Percentiles rank a stretch among this genome's conserved stretches.
Conservation (phyloP, 2,113 vertebrate genomes). For the Myanophis thanlyinensis region DNA sequence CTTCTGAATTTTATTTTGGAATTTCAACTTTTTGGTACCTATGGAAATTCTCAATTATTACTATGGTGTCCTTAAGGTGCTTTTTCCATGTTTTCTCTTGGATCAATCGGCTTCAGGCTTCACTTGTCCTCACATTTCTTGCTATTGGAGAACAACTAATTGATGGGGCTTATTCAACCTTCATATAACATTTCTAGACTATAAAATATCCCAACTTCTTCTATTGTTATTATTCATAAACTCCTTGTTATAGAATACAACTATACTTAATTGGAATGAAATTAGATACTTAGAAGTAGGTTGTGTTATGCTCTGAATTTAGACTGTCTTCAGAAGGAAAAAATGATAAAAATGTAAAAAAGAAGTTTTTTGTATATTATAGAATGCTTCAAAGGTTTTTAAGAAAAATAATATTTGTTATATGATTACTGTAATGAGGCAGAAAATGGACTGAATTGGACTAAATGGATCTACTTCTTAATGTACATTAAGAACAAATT, state of each 20-base stretch:
- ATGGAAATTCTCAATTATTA: background rate
- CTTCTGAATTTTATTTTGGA: background rate
- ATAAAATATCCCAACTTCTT: background rate
- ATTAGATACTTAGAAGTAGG: constrained; percentile 40
- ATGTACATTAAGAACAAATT: constrained; percentile 30
- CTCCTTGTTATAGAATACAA: constrained; percentile 10
- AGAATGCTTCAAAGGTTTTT: background rate
- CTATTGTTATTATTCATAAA: constrained; percentile 27
- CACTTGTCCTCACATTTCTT: constrained; percentile 9
- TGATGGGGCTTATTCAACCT: constrained; percentile 21
- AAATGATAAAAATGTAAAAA: constrained; percentile 49
- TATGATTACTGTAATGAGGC: constrained; percentile 47
- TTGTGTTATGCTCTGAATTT: constrained; percentile 34
- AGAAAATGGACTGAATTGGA: constrained; percentile 57
- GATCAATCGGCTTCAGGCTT: background rate
- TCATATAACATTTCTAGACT: constrained; percentile 26
- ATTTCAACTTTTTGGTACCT: background rate
- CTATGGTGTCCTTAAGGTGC: background rate
- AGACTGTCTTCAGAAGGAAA: constrained; percentile 2
- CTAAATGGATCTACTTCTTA: constrained; percentile 35
- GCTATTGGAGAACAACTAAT: constrained; percentile 24
- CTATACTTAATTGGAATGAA: constrained; percentile 22
- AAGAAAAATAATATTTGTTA: constrained; percentile 13
- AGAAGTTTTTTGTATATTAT: constrained; percentile 37
- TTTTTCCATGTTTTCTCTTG: background rate